Evolutionary conservation across 1,140 invertebrate species (phyloP), one percentile per base, ranked within the genome.

Genomic region (Ips nitidus): DNA sequence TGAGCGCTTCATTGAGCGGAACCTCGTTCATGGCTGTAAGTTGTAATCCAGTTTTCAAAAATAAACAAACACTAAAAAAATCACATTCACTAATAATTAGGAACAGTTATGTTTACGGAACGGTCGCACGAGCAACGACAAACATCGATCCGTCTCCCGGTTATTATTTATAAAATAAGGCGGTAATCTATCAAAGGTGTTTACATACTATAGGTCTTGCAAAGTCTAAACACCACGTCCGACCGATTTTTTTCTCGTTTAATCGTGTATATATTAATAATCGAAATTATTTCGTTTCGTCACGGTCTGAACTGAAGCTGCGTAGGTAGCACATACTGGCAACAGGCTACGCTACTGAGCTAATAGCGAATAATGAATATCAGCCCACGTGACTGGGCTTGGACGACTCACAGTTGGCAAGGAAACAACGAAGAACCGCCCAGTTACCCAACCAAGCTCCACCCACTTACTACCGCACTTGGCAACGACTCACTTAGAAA

Each of bases 201-300:
- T 50, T 50, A 50, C 45, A 50, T 50, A 50, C 45, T 50, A 22
- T 22, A 22, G 45, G 45, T 22, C 45, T 50, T 8, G 45, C 45
- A 50, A 50, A 50, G 45, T 50, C 45, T 50, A 50, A 50, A 50
- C 45, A 50, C 45, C 45, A 22, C 45, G 45, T 50, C 45, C 6
- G 45, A 22, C 45, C 45, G 22, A 50, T 50, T 50, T 50, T 50
- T 50, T 50, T 45, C 8, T 45, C 22, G 7, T 50, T 50, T 50
- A 22, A 22, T 22, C 22, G 22, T 22, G 22, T 22, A 22, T 22
- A 22, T 22, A 22, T 22, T 22, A 22, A 22, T 22, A 22, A 22
- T 22, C 22, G 22, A 22, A 22, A 22, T 22, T 22, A 22, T 22
- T 22, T 22, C 22, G 22, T 22, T 22, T 22, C 22, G 22, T 22